Percentiles rank a stretch among this genome's conserved stretches.
phyloP scores from a whole-genome alignment of 2,797 vertebrate genomes.

The Darevskia mixta region DNA sequence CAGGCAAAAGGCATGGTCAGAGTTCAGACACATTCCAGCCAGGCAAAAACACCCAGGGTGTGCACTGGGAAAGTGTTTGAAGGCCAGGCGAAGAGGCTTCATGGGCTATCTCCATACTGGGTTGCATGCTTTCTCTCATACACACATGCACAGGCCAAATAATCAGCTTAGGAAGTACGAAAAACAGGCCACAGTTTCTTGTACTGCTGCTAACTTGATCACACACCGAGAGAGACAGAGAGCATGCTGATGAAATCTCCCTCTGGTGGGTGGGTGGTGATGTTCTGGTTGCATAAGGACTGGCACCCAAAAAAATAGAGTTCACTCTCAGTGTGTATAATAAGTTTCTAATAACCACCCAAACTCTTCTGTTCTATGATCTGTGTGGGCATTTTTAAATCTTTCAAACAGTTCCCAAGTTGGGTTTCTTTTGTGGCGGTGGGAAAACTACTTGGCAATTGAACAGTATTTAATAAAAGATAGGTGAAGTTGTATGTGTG shows the following conservation, averaged over 20 bases:
- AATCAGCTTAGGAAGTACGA: background rate
- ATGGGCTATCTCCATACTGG: too few species aligned
- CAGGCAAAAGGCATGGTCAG: too few species aligned
- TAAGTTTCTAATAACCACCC: background rate
- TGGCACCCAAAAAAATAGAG: background rate
- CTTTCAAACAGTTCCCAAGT: background rate
- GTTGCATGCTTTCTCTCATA: too few species aligned
- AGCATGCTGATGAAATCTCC: background rate
- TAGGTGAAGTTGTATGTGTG: background rate
- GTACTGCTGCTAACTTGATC: background rate
- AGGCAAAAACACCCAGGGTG: too few species aligned
- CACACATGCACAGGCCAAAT: background rate
- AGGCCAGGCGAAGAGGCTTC: too few species aligned
- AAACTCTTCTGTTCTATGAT: background rate
- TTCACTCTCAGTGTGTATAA: background rate
- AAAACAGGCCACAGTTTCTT: background rate
- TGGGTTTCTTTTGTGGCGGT: slow-evolving; percentile 1
- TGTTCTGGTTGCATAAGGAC: background rate
- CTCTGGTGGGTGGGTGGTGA: background rate
- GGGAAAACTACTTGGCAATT: slow-evolving; percentile 6
- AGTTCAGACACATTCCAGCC: too few species aligned
- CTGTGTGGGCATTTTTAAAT: background rate
- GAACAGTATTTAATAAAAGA: slow-evolving; percentile 16
- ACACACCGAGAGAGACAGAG: background rate
- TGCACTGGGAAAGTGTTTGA: too few species aligned